phyloP scores from a whole-genome alignment of 2,888 invertebrate species.

The Cantharis lateralis region DNA sequence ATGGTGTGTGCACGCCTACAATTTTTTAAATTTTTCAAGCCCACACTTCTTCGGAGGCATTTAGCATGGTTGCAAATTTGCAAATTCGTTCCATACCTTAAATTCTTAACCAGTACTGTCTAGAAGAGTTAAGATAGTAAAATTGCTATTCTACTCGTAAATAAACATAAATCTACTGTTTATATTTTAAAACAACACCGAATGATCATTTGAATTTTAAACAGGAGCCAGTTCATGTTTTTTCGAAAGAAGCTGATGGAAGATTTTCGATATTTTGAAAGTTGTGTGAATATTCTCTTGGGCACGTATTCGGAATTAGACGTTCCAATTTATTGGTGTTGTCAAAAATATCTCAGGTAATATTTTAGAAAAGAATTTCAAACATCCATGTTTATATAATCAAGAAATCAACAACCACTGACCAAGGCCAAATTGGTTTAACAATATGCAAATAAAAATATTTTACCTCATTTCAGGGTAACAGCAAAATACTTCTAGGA shows the following conservation, averaged over 20 bases:
- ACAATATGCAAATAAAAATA: neutral
- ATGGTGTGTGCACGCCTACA: slow-evolving; percentile 3
- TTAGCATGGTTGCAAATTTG: neutral
- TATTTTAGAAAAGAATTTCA: neutral
- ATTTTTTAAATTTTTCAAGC: slow-evolving; percentile 7
- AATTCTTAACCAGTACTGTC: neutral
- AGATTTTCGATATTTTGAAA: neutral
- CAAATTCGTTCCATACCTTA: neutral
- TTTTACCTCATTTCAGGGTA: neutral
- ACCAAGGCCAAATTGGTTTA: neutral
- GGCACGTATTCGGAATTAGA: neutral
- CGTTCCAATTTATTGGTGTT: neutral
- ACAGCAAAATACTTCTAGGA: too few relatives aligned
- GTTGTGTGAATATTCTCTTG: neutral
- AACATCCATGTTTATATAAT: neutral
- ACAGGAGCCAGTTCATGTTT: neutral
- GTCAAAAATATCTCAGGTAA: neutral
- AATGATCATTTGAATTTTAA: neutral
- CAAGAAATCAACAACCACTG: neutral
- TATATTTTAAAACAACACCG: neutral
- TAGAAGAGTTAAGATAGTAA: neutral
- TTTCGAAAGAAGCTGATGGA: too few relatives aligned
- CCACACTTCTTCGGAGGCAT: neutral
- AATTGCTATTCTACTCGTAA: neutral
- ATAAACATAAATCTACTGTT: neutral